Evolutionary conservation across 2,797 vertebrate genomes (phyloP).

Genomic region (Ptychobarbus kaznakovi): DNA sequence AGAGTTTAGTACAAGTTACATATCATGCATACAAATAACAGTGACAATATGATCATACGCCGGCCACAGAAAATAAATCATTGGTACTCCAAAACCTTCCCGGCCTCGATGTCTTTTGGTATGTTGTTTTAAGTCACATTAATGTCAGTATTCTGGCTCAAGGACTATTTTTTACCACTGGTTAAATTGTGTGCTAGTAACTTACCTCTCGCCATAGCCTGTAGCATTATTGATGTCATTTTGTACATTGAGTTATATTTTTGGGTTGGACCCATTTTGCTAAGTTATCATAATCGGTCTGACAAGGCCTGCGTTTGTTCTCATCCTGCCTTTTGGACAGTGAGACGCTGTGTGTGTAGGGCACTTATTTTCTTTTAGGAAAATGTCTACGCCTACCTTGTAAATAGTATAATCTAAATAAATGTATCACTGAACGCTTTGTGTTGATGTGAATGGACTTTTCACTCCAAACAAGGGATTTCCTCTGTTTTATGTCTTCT

Average conservation of each 20-base stretch:
- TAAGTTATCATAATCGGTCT: conserved; percentile 45
- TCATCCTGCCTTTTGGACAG: conserved; percentile 43
- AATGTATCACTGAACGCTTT: conserved; percentile 57
- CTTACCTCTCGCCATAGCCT: conserved; percentile 57
- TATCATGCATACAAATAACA: conserved; percentile 9
- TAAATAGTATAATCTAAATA: conserved; percentile 61
- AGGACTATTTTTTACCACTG: conserved; percentile 50
- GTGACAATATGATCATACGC: neutral
- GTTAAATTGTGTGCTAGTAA: conserved; percentile 51
- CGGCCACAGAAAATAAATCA: neutral
- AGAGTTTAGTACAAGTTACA: conserved; percentile 16
- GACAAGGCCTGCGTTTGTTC: conserved; percentile 40
- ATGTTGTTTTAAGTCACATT: conserved; percentile 31
- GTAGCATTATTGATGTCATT: conserved; percentile 57
- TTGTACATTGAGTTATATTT: conserved; percentile 55
- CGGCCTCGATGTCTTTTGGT: conserved; percentile 20
- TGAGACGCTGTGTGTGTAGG: conserved; percentile 33
- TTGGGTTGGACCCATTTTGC: conserved; percentile 48
- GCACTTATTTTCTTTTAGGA: conserved; percentile 45
- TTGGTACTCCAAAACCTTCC: neutral
- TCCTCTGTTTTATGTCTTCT: neutral
- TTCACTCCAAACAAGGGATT: neutral
- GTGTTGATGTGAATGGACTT: neutral
- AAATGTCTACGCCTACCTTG: conserved; percentile 53
- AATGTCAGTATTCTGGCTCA: conserved; percentile 48